These are phyloP conservation scores for Triops cancriformis DNA, from an alignment of 1,140 invertebrate species.

Conservation along the genomic window DNA sequence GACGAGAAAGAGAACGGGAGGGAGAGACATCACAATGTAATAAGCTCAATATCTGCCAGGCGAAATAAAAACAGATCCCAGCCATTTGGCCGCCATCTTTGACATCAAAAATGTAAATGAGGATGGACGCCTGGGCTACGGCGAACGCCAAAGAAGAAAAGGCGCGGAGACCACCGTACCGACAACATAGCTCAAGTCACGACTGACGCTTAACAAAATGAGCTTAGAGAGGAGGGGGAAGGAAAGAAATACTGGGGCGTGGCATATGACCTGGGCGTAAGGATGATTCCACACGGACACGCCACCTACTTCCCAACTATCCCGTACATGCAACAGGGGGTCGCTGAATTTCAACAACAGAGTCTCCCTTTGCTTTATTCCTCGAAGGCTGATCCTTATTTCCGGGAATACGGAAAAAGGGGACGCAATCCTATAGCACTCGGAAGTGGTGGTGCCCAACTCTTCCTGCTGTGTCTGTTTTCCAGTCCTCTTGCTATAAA, in stretches of 20 bases:
- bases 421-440: no score
- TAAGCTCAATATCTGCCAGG: slow-evolving; percentile 10
- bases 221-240: background rate
- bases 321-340: slow-evolving; percentile 4
- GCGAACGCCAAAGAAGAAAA: background rate
- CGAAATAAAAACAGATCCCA: slow-evolving; percentile 7
- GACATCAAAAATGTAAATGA: slow-evolving; percentile 6
- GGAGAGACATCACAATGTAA: background rate
- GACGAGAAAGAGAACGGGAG: background rate
- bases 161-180: background rate
- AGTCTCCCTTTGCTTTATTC: no score
- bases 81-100: background rate
- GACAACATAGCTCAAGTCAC: background rate
- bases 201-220: background rate
- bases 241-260: background rate
- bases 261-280: background rate
- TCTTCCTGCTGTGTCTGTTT: background rate
- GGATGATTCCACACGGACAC: background rate
- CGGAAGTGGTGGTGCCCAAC: background rate
- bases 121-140: background rate
- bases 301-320: background rate
- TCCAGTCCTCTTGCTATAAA: background rate
- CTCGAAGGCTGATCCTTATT: no score
- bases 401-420: no score
- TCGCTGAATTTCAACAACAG: background rate